phyloP scores from a whole-genome alignment of 2,888 invertebrate species.

The Dasysyrphus tricinctus region DNA sequence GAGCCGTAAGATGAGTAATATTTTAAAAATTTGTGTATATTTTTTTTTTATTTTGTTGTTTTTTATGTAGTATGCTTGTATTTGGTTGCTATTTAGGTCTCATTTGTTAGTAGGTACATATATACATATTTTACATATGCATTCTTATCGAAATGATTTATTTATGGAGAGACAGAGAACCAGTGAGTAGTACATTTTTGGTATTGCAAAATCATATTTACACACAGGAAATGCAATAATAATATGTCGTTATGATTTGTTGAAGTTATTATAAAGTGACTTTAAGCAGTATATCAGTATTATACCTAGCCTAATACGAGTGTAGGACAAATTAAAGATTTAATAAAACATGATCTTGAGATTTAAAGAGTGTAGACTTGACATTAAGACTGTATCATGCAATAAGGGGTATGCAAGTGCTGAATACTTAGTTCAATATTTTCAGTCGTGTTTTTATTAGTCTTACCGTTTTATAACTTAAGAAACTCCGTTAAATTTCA shows the following conservation, averaged over 20 bases:
- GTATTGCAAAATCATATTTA: slow-evolving; percentile 8
- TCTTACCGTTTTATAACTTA: too few species aligned
- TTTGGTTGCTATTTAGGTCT: slow-evolving; percentile 42
- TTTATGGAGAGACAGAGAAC: background rate
- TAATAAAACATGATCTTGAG: too few species aligned
- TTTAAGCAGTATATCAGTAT: background rate
- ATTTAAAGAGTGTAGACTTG: too few species aligned
- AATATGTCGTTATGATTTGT: slow-evolving; percentile 9
- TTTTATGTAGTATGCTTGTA: slow-evolving; percentile 9
- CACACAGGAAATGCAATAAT: slow-evolving; percentile 9
- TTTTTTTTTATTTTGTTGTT: slow-evolving; percentile 9
- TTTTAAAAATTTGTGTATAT: slow-evolving; percentile 70
- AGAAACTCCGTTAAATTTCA: too few species aligned
- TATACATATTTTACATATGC: background rate
- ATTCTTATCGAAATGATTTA: slow-evolving; percentile 60
- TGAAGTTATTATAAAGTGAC: background rate
- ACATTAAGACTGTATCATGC: too few species aligned
- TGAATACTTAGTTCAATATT: too few species aligned
- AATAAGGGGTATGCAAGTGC: too few species aligned
- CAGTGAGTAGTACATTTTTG: background rate
- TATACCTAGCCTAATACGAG: background rate
- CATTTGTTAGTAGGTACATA: background rate
- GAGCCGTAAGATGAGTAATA: slow-evolving; percentile 59
- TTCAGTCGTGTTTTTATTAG: too few species aligned
- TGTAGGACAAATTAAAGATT: background rate